Conservation (phyloP, 2,888 invertebrate species). For the Phyllotreta striolata region DNA sequence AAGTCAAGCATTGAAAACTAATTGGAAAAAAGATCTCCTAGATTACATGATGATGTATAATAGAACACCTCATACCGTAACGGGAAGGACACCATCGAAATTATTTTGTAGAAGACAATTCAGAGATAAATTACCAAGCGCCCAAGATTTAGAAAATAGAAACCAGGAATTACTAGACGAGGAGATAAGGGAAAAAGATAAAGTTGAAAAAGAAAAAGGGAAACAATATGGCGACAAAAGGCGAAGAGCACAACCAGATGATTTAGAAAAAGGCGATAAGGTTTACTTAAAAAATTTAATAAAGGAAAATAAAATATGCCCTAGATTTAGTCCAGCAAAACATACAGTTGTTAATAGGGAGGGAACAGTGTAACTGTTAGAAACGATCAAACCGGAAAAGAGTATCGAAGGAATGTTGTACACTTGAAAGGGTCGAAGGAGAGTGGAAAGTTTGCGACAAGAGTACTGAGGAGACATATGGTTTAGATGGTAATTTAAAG, state of each 20-base stretch:
- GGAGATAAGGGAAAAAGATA: constrained; percentile 28
- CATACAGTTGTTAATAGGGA: constrained; percentile 28
- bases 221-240: constrained; percentile 34
- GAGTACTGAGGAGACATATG: too few relatives aligned
- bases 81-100: constrained; percentile 34
- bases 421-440: constrained; percentile 24
- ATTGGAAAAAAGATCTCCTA: constrained; percentile 45
- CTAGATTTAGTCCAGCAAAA: constrained; percentile 15
- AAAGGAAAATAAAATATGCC: constrained; percentile 31
- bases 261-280: constrained; percentile 31
- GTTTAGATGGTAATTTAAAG: too few relatives aligned
- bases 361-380: neutral
- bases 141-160: constrained; percentile 11
- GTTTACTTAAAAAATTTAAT: constrained; percentile 33
- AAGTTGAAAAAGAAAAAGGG: constrained; percentile 28
- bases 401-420: constrained; percentile 19
- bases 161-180: too few relatives aligned
- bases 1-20: constrained; percentile 39
- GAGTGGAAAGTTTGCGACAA: constrained; percentile 31
- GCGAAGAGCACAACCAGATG: constrained; percentile 26
- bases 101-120: constrained; percentile 33
- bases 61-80: constrained; percentile 44
- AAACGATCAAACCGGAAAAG: constrained; percentile 24
- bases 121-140: constrained; percentile 32
- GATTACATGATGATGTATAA: constrained; percentile 43